These are phyloP conservation scores for Aphidoletes aphidimyza DNA, from an alignment of 2,888 invertebrate species.

Conservation along the genomic window DNA sequence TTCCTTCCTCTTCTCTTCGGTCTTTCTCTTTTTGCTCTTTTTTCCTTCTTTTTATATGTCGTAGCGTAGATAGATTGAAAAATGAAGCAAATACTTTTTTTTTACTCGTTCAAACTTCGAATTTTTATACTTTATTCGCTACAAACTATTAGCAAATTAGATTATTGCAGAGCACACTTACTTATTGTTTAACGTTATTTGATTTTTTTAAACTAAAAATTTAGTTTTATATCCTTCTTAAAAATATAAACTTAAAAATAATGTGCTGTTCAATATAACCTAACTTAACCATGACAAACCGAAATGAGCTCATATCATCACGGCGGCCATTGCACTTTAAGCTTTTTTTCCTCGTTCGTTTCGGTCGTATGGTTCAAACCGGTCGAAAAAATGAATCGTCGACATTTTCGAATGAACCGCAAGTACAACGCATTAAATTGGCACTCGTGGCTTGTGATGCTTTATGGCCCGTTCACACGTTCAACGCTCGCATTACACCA, in stretches of 20 bases:
- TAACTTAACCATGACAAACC: conserved; percentile 67
- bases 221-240: conserved; percentile 50
- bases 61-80: conserved; percentile 28
- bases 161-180: conserved; percentile 53
- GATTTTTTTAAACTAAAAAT: conserved; percentile 53
- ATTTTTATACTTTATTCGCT: conserved; percentile 12
- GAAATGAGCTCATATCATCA: conserved; percentile 56
- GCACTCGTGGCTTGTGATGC: conserved; percentile 51
- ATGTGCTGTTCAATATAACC: conserved; percentile 63
- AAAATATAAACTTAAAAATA: conserved; percentile 55
- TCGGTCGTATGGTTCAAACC: conserved; percentile 19
- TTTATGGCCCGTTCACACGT: not conserved
- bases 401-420: conserved; percentile 44
- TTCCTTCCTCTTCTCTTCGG: conserved; percentile 47
- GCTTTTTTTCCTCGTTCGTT: conserved; percentile 12
- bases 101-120: conserved; percentile 1
- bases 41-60: not conserved
- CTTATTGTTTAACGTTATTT: conserved; percentile 52
- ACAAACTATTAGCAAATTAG: conserved; percentile 52
- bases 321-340: conserved; percentile 56
- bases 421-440: conserved; percentile 31
- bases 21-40: conserved; percentile 31
- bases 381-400: conserved; percentile 36
- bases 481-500: not conserved
- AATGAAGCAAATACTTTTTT: conserved; percentile 30